Percentiles rank a stretch among this genome's conserved stretches.
Evolutionary conservation across 2,888 invertebrate species (phyloP).

Genomic region (Epinotia demarniana): DNA sequence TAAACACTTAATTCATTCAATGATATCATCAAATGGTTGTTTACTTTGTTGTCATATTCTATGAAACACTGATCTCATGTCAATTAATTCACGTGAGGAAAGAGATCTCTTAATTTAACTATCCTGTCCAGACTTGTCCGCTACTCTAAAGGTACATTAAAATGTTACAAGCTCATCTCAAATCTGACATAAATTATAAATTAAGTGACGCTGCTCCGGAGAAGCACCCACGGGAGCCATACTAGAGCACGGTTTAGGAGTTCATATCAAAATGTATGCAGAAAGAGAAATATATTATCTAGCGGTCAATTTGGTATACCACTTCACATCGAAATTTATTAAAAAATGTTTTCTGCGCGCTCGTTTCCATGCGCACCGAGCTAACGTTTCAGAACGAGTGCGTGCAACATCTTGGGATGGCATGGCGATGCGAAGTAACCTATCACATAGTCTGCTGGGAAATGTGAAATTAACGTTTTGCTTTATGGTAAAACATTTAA

Average conservation of each 20-base stretch:
- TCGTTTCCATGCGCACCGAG: too few relatives aligned
- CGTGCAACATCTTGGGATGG: too few relatives aligned
- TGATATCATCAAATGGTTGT: too few relatives aligned
- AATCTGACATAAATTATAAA: conserved; percentile 42
- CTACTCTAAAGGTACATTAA: conserved; percentile 21
- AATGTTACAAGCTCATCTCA: conserved; percentile 34
- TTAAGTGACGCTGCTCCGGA: conserved; percentile 22
- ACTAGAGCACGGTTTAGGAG: conserved; percentile 9
- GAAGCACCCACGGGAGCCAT: conserved; percentile 30
- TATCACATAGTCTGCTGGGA: too few relatives aligned
- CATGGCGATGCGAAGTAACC: too few relatives aligned
- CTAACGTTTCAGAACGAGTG: too few relatives aligned
- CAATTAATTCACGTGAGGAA: neutral
- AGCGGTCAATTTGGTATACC: neutral
- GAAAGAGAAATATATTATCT: conserved; percentile 9
- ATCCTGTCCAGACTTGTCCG: neutral
- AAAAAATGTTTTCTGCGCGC: too few relatives aligned
- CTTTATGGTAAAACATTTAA: too few relatives aligned
- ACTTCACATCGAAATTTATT: neutral
- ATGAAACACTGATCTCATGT: too few relatives aligned
- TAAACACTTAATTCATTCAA: too few relatives aligned
- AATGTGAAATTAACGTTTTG: too few relatives aligned
- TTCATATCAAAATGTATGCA: conserved; percentile 4
- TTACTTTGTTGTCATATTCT: too few relatives aligned
- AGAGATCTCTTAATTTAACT: neutral